Conservation (phyloP, 2,888 invertebrate species). For the Drosophila monieri region DNA sequence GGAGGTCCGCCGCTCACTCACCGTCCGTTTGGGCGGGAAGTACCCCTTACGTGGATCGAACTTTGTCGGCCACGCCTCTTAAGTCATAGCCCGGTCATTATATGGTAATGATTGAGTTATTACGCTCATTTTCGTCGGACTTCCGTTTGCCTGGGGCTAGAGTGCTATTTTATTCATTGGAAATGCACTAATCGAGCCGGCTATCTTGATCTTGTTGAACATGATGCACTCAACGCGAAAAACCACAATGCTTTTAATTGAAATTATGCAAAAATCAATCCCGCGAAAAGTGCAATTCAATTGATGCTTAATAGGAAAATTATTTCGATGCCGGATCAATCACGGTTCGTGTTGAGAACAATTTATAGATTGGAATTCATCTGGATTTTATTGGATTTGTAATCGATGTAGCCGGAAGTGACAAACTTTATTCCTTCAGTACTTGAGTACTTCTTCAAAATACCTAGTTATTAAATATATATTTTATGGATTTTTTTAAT, state of each 20-base stretch:
- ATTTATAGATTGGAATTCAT: conserved; percentile 32
- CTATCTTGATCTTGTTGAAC: conserved; percentile 74
- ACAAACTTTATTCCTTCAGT: not conserved
- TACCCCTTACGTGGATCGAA: conserved; percentile 42
- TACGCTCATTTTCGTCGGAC: conserved; percentile 51
- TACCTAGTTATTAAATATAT: not conserved
- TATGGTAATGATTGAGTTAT: conserved; percentile 70
- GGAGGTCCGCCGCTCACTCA: conserved; percentile 18
- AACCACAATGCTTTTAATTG: conserved; percentile 72
- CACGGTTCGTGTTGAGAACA: conserved; percentile 33
- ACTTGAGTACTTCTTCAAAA: not conserved
- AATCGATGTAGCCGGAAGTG: conserved; percentile 19
- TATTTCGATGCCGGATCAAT: conserved; percentile 37
- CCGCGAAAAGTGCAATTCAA: conserved; percentile 40
- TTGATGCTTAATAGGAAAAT: conserved; percentile 32
- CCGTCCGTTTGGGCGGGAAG: conserved; percentile 6
- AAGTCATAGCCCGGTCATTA: conserved; percentile 45
- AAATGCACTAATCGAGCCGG: conserved; percentile 54
- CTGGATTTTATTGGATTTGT: conserved; percentile 2
- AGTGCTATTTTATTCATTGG: conserved; percentile 49
- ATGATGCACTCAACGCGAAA: conserved; percentile 61
- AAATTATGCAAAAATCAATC: conserved; percentile 51
- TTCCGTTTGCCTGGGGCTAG: conserved; percentile 56
- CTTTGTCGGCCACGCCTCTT: conserved; percentile 50
- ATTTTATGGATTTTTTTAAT: not conserved